A percentile compares a stretch with the other conserved stretches of the same genome.
phyloP scores from a whole-genome alignment of 2,797 vertebrate genomes.

The Valencia hispanica region DNA sequence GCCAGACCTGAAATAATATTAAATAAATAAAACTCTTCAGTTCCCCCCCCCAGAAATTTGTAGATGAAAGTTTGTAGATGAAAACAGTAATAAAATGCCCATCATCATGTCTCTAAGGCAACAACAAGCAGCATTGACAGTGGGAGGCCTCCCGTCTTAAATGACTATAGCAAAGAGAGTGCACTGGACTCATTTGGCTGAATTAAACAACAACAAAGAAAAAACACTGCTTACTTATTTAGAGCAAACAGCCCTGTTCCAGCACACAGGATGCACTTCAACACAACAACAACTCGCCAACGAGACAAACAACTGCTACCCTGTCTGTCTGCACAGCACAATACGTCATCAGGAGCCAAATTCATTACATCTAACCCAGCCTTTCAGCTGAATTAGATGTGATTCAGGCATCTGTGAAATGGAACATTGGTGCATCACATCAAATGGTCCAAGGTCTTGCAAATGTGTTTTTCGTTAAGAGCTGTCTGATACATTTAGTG shows the following conservation, averaged over 20 bases:
- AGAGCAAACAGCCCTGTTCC: constrained; percentile 24
- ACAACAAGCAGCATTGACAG: not conserved
- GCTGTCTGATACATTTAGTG: constrained; percentile 29
- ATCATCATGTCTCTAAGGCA: not conserved
- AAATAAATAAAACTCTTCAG: constrained; percentile 14
- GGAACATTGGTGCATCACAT: constrained; percentile 61
- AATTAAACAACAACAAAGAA: constrained; percentile 29
- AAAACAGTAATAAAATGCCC: not conserved
- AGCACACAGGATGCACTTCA: constrained; percentile 41
- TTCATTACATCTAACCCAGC: constrained; percentile 28
- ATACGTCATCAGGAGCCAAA: constrained; percentile 43
- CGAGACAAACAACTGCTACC: constrained; percentile 52
- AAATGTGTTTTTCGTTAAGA: constrained; percentile 76
- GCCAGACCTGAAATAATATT: constrained; percentile 88
- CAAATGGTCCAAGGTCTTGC: constrained; percentile 52
- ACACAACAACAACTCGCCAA: constrained; percentile 31
- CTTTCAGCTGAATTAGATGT: constrained; percentile 35
- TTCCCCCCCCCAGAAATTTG: too few relatives aligned
- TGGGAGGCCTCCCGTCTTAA: not conserved
- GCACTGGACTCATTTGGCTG: not conserved
- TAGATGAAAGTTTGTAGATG: not conserved
- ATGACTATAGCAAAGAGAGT: constrained; percentile 4
- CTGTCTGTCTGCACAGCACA: constrained; percentile 42
- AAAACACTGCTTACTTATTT: constrained; percentile 15
- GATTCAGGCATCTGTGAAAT: constrained; percentile 38